Percentiles rank a stretch among this genome's conserved stretches.
phyloP scores from a whole-genome alignment of 2,113 vertebrate species.

The Tursiops truncatus region DNA sequence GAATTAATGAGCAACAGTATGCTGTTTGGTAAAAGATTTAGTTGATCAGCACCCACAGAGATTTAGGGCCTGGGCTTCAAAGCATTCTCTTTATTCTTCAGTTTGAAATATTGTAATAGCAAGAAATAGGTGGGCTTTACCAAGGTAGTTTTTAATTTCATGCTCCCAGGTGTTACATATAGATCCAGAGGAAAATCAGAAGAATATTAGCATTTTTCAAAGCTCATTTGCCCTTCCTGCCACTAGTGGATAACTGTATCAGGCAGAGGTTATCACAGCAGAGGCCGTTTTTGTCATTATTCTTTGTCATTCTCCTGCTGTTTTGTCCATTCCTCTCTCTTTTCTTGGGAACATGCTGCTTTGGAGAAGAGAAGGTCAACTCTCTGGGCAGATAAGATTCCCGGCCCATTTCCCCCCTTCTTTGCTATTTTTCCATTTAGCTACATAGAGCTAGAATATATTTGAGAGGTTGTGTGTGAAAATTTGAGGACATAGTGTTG shows the following conservation, averaged over 20 bases:
- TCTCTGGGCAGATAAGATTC: constrained; percentile 21
- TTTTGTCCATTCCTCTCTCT: background rate
- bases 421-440: constrained; percentile 7
- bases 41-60: background rate
- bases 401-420: background rate
- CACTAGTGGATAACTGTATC: background rate
- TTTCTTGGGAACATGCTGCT: background rate
- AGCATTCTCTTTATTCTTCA: constrained; percentile 22
- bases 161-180: background rate
- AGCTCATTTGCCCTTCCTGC: background rate
- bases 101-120: background rate
- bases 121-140: background rate
- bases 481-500: background rate
- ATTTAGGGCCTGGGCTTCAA: background rate
- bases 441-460: background rate
- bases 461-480: constrained; percentile 40
- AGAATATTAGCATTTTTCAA: constrained; percentile 46
- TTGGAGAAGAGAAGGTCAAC: background rate
- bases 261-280: background rate
- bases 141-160: background rate
- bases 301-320: constrained; percentile 6
- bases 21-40: constrained; percentile 32
- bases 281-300: background rate
- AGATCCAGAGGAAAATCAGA: constrained; percentile 23
- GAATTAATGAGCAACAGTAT: background rate